Conservation (phyloP, 53 echinoderm and acorn worm species). For the Mesocentrotus franciscanus region DNA sequence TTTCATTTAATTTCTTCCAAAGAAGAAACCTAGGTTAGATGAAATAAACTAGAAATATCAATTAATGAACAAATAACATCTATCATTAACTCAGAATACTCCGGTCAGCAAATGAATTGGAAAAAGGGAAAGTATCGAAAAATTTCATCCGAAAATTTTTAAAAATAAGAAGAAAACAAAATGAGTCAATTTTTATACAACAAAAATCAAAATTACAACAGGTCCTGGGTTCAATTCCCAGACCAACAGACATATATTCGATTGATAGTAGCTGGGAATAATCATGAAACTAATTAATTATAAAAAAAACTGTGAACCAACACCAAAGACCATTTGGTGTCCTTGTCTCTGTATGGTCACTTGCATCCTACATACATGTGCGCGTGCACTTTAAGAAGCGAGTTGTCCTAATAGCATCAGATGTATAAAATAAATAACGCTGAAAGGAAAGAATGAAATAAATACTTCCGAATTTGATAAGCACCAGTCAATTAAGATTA, state of each 20-base stretch:
- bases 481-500: slow-evolving; percentile 69
- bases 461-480: slow-evolving; percentile 62
- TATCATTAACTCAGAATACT: too few relatives aligned
- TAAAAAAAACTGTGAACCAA: not conserved
- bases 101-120: too few relatives aligned
- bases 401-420: slow-evolving; percentile 15
- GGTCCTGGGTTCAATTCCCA: not conserved
- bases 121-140: too few relatives aligned
- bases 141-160: too few relatives aligned
- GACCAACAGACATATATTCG: not conserved
- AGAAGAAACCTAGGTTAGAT: not conserved
- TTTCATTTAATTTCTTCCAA: not conserved
- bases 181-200: not conserved
- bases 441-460: slow-evolving; percentile 51
- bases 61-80: too few relatives aligned
- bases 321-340: not conserved
- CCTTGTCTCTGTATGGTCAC: not conserved
- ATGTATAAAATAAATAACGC: slow-evolving; percentile 44
- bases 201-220: not conserved
- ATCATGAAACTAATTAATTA: not conserved
- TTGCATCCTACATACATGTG: not conserved
- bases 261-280: not conserved
- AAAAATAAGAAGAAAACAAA: not conserved
- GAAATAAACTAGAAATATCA: too few relatives aligned
- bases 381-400: not conserved